Evolutionary conservation across 2,113 vertebrate genomes (phyloP).

Genomic region (Rana temporaria): DNA sequence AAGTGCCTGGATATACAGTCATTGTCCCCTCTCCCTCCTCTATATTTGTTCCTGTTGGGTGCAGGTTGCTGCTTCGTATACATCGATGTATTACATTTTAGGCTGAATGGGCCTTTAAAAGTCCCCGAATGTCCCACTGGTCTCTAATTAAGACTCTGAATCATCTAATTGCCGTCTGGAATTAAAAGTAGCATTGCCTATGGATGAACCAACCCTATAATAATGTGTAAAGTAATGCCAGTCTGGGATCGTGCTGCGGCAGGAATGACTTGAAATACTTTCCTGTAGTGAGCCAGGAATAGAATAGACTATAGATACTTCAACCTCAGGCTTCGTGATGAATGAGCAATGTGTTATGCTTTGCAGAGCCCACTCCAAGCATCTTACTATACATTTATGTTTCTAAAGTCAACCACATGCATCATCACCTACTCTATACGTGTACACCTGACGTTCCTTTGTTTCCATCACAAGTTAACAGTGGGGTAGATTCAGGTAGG

Average conservation of each 20-base stretch:
- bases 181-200: conserved; percentile 21
- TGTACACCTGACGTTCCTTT: too few relatives aligned
- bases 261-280: background rate
- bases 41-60: background rate
- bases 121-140: background rate
- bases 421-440: too few relatives aligned
- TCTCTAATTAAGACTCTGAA: conserved; percentile 25
- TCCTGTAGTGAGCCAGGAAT: background rate
- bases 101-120: background rate
- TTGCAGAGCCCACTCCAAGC: background rate
- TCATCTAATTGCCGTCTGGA: background rate
- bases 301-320: background rate
- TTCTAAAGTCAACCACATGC: too few relatives aligned
- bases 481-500: too few relatives aligned
- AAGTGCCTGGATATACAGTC: too few relatives aligned
- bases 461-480: too few relatives aligned
- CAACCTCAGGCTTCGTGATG: background rate
- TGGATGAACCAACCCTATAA: conserved; percentile 29
- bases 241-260: background rate
- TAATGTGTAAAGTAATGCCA: conserved; percentile 30
- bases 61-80: background rate
- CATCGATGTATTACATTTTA: background rate
- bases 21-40: too few relatives aligned
- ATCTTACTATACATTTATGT: background rate
- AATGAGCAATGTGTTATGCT: background rate